Evolutionary conservation across 2,113 vertebrate genomes (phyloP).

Genomic region (Notothenia coriiceps): DNA sequence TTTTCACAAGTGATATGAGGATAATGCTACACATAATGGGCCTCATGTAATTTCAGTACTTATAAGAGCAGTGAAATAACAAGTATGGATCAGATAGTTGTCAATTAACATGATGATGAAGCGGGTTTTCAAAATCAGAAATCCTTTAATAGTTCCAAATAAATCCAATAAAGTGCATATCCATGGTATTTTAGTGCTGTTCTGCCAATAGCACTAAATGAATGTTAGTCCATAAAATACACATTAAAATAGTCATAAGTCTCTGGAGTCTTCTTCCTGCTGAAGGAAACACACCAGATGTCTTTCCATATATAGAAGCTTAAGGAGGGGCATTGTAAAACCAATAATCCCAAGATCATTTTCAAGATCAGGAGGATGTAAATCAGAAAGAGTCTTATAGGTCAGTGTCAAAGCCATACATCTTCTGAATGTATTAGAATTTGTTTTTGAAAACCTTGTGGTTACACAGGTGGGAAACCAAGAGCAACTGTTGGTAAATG

Average conservation of each 20-base stretch:
- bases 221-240: neutral
- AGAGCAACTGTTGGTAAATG: conserved; percentile 5
- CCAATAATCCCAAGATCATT: conserved; percentile 45
- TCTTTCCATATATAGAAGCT: conserved; percentile 27
- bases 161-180: too few relatives aligned
- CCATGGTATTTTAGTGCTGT: too few relatives aligned
- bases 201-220: neutral
- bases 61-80: neutral
- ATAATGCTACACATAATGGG: neutral
- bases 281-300: conserved; percentile 45
- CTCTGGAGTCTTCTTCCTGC: neutral
- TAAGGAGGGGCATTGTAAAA: conserved; percentile 3
- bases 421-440: neutral
- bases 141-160: too few relatives aligned
- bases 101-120: neutral
- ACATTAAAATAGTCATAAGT: neutral
- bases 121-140: too few relatives aligned
- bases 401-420: neutral
- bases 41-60: neutral
- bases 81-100: too few relatives aligned
- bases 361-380: conserved; percentile 26
- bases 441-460: neutral
- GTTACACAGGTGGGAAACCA: conserved; percentile 18
- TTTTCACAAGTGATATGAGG: too few relatives aligned
- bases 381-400: conserved; percentile 11